phyloP scores from a whole-genome alignment of 2,797 vertebrate genomes.

The Tinamus major region DNA sequence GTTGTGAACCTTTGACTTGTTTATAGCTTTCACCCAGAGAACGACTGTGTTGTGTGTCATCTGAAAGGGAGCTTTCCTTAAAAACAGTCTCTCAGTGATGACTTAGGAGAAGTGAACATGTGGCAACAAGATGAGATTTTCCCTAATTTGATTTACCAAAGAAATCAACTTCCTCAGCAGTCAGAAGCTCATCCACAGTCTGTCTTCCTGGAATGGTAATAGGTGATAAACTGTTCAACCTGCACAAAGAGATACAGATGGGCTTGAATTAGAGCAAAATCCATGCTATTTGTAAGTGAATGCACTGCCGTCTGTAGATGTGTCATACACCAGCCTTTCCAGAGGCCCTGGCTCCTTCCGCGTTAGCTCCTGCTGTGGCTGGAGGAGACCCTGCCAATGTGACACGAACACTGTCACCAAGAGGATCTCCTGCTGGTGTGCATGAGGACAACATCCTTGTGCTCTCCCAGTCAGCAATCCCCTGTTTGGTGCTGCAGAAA shows the following conservation, averaged over 20 bases:
- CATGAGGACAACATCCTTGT: not conserved
- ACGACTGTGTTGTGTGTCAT: not conserved
- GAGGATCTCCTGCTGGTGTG: not conserved
- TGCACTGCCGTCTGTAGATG: not conserved
- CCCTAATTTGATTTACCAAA: not conserved
- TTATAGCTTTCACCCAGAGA: not conserved
- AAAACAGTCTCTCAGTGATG: not conserved
- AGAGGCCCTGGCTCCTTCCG: not conserved
- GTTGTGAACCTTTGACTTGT: not conserved
- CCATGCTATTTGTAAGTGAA: not conserved
- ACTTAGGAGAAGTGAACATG: not conserved
- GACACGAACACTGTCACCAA: not conserved
- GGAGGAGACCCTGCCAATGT: not conserved
- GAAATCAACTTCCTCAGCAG: not conserved
- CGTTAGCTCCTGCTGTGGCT: not conserved
- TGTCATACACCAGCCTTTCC: not conserved
- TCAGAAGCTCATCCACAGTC: not conserved
- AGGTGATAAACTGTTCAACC: not conserved
- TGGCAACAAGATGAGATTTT: not conserved
- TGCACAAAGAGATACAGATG: not conserved
- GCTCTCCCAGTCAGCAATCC: not conserved
- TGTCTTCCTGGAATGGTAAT: not conserved
- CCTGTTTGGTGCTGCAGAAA: not conserved
- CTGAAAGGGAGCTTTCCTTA: not conserved
- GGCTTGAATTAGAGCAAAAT: not conserved